Percentiles rank a stretch among this genome's conserved stretches.
These are phyloP conservation scores for Uropsilus gracilis DNA, from an alignment of 2,113 vertebrate genomes.

Conservation along the genomic window DNA sequence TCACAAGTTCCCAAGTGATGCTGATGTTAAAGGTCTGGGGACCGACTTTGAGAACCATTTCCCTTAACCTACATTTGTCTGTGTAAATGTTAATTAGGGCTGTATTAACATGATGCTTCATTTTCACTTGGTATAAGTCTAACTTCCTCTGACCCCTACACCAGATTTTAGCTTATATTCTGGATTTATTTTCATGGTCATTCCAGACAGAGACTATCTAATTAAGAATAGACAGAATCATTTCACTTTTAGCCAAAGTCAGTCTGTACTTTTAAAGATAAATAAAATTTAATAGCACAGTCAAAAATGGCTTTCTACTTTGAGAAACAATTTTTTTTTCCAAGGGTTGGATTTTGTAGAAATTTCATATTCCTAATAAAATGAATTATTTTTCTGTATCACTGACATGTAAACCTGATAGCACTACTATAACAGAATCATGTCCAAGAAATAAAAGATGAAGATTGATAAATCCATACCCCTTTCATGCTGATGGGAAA, in stretches of 20 bases:
- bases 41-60: not conserved
- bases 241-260: not conserved
- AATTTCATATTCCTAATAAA: constrained; percentile 29
- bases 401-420: not conserved
- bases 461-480: not conserved
- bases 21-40: not conserved
- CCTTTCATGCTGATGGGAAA: not conserved
- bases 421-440: not conserved
- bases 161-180: not conserved
- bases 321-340: not conserved
- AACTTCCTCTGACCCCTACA: not conserved
- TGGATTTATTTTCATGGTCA: not conserved
- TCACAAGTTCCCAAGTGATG: not conserved
- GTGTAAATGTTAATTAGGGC: not conserved
- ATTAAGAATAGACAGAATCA: not conserved
- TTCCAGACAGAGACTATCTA: not conserved
- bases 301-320: not conserved
- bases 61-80: not conserved
- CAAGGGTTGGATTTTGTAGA: not conserved
- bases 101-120: not conserved
- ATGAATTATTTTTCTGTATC: not conserved
- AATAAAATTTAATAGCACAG: not conserved
- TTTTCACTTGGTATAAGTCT: not conserved
- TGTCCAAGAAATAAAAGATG: not conserved
- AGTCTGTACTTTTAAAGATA: not conserved